These are phyloP conservation scores for Prorops nasuta DNA, from an alignment of 1,140 invertebrate genomes.

Conservation along the genomic window DNA sequence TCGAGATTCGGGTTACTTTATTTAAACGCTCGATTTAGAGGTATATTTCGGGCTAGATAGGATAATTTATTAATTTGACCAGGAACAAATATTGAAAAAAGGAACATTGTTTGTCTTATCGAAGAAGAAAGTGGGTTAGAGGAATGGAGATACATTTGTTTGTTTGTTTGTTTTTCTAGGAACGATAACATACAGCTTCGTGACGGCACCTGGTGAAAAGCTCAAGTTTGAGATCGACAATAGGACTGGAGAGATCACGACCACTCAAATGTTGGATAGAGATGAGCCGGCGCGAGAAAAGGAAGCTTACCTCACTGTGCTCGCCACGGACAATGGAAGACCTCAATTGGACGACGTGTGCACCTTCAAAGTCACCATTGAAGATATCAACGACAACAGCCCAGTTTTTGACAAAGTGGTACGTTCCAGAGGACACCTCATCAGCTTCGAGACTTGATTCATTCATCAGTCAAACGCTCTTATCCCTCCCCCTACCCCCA, in stretches of 20 bases:
- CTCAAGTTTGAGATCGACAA: conserved; percentile 77
- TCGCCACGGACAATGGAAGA: conserved; percentile 82
- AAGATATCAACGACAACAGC: conserved; percentile 84
- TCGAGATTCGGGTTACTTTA: too few species aligned
- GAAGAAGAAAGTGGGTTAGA: too few species aligned
- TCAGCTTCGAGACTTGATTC: too few species aligned
- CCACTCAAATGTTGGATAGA: conserved; percentile 75
- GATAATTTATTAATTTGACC: too few species aligned
- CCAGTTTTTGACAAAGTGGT: conserved; percentile 84
- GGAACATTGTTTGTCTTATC: too few species aligned
- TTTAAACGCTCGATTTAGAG: too few species aligned
- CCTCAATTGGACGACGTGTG: conserved; percentile 83
- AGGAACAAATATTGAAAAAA: too few species aligned
- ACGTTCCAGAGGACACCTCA: too few species aligned
- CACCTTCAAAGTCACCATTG: conserved; percentile 81
- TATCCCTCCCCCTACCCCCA: too few species aligned
- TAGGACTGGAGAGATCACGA: conserved; percentile 71
- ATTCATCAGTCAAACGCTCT: too few species aligned
- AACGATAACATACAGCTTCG: conserved; percentile 76
- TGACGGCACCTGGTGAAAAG: conserved; percentile 70
- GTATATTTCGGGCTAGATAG: too few species aligned
- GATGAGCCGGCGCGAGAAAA: conserved; percentile 85
- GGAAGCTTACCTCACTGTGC: conserved; percentile 75
- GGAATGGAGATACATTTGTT: too few species aligned
- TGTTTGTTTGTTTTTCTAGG: conserved; percentile 29